These are phyloP conservation scores for Steinernema scapterisci DNA, from an alignment of 2,888 invertebrate species.

Conservation along the genomic window DNA sequence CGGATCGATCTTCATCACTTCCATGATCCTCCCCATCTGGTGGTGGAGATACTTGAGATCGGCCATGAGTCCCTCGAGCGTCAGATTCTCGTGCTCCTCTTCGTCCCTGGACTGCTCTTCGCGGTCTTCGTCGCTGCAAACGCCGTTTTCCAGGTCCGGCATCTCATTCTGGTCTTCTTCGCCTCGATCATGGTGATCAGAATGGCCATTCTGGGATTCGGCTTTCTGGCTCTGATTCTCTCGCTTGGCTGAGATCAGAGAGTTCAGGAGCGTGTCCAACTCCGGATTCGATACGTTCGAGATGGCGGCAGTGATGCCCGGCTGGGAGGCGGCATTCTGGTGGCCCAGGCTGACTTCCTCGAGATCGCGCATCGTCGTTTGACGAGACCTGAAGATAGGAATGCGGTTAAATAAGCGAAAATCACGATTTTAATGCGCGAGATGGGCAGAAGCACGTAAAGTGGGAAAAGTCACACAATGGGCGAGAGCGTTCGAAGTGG, in stretches of 20 bases:
- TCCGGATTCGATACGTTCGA: background rate
- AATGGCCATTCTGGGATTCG: background rate
- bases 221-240: background rate
- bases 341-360: background rate
- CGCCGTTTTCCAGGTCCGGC: background rate
- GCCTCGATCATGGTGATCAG: background rate
- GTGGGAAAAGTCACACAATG: background rate
- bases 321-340: background rate
- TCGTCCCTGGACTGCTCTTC: background rate
- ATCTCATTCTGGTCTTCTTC: background rate
- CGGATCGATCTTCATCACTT: constrained; percentile 24
- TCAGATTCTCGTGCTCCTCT: background rate
- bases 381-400: background rate
- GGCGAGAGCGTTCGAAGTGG: background rate
- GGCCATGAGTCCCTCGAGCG: background rate
- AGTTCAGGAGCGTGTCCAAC: background rate
- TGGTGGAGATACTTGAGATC: background rate
- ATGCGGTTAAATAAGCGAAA: background rate
- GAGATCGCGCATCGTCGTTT: constrained; percentile 13
- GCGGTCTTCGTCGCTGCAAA: background rate
- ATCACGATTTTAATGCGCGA: background rate
- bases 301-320: constrained; percentile 22
- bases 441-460: background rate
- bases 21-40: constrained; percentile 4
- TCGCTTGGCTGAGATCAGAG: background rate